Conservation (phyloP, 1,140 invertebrate species). For the Zaprionus africanus region DNA sequence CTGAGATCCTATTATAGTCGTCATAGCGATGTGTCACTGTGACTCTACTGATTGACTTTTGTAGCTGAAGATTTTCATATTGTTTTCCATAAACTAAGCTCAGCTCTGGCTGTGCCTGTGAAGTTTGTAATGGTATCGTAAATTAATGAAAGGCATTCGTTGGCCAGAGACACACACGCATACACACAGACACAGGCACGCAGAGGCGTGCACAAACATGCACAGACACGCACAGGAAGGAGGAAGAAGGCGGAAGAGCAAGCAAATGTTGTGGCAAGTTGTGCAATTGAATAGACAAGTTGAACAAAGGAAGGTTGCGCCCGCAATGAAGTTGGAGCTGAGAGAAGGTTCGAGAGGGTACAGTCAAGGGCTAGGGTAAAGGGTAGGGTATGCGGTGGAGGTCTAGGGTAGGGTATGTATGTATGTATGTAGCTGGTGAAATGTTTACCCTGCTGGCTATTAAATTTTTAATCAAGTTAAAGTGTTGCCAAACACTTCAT, state of each 20-base stretch:
- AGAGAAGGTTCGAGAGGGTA: not conserved
- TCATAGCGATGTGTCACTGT: not conserved
- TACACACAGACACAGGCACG: not conserved
- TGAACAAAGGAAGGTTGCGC: slow-evolving; percentile 10
- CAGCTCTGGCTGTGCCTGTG: not conserved
- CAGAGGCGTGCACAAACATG: not conserved
- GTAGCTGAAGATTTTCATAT: slow-evolving; percentile 6
- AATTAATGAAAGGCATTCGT: slow-evolving; percentile 65
- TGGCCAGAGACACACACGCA: slow-evolving; percentile 34
- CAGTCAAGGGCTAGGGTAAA: not conserved
- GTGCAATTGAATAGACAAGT: slow-evolving; percentile 67
- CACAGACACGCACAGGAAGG: not conserved
- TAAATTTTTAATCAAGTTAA: slow-evolving; percentile 82
- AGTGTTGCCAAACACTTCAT: slow-evolving; percentile 81
- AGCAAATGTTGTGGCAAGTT: slow-evolving; percentile 71
- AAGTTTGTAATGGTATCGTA: slow-evolving; percentile 3
- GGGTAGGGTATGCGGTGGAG: not conserved
- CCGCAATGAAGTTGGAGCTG: not conserved
- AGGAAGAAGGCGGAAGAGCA: slow-evolving; percentile 3
- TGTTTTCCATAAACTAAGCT: slow-evolving; percentile 7
- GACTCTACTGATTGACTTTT: not conserved
- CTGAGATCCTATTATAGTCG: not conserved
- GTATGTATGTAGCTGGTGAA: not conserved
- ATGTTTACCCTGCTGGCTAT: slow-evolving; percentile 74
- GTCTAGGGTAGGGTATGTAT: not conserved